phyloP scores from a whole-genome alignment of 2,113 vertebrate species.

The Verasper variegatus region DNA sequence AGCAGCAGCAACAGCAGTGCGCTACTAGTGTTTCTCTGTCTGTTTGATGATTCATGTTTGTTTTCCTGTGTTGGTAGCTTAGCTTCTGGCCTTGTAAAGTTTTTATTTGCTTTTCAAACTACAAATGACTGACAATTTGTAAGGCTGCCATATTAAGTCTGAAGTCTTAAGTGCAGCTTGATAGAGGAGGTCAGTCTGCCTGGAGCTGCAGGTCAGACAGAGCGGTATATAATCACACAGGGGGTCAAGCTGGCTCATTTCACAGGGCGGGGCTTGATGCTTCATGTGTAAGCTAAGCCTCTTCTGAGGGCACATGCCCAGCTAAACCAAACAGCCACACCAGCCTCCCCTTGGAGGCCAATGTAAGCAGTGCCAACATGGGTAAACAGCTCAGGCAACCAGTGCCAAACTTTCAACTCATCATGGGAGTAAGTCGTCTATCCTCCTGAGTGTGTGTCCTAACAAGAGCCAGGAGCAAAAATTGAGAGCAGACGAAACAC shows the following conservation, averaged over 20 bases:
- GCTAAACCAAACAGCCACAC: slow-evolving; percentile 29
- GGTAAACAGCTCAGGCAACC: slow-evolving; percentile 19
- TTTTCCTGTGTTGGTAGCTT: neutral
- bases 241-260: slow-evolving; percentile 8
- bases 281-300: slow-evolving; percentile 11
- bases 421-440: neutral
- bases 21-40: neutral
- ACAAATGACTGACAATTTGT: no score
- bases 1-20: neutral
- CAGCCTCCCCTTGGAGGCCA: slow-evolving; percentile 27
- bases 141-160: no score
- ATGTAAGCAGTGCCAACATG: slow-evolving; percentile 4
- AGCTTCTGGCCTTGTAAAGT: slow-evolving; percentile 1
- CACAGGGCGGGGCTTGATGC: neutral
- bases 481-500: neutral
- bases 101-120: neutral
- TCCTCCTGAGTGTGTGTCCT: slow-evolving; percentile 9
- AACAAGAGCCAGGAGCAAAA: neutral
- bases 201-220: no score
- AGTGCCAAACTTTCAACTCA: slow-evolving; percentile 31
- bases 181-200: neutral
- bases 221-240: no score
- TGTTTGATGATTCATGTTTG: neutral
- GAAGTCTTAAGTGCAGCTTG: neutral
- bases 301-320: slow-evolving; percentile 8